Conservation (phyloP, 2,113 vertebrate genomes). For the Mastomys coucha region DNA sequence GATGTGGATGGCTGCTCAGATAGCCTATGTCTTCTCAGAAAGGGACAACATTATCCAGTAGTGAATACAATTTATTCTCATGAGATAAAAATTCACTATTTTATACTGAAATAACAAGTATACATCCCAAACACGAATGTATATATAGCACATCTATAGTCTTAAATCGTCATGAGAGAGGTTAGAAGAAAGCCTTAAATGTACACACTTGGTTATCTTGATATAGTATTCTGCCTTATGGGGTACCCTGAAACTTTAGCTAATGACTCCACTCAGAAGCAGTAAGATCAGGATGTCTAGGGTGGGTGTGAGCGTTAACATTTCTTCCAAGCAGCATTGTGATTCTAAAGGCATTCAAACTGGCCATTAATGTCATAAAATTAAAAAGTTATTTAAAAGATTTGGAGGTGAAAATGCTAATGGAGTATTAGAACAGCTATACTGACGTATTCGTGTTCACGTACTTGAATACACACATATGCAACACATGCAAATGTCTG, state of each 20-base stretch:
- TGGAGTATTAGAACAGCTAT: neutral
- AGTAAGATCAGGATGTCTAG: neutral
- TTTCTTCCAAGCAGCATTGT: neutral
- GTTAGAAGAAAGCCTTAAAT: neutral
- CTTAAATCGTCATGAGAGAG: neutral
- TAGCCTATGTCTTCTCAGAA: neutral
- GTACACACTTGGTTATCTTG: neutral
- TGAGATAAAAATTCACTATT: neutral
- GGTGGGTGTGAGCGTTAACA: fast-evolving
- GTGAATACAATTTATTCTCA: neutral
- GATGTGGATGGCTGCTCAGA: neutral
- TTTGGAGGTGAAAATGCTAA: neutral
- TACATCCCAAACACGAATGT: neutral
- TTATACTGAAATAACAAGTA: neutral
- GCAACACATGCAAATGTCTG: neutral
- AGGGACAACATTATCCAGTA: neutral
- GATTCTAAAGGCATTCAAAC: neutral
- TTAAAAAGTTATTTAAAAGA: neutral
- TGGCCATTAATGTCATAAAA: neutral
- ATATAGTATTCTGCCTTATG: neutral
- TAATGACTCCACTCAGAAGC: neutral
- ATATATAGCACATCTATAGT: neutral
- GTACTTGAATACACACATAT: neutral
- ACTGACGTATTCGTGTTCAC: neutral
- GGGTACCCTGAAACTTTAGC: neutral